Percentiles rank a stretch among this genome's conserved stretches.
Conservation (phyloP, 2,113 vertebrate genomes). For the Nicator chloris region DNA sequence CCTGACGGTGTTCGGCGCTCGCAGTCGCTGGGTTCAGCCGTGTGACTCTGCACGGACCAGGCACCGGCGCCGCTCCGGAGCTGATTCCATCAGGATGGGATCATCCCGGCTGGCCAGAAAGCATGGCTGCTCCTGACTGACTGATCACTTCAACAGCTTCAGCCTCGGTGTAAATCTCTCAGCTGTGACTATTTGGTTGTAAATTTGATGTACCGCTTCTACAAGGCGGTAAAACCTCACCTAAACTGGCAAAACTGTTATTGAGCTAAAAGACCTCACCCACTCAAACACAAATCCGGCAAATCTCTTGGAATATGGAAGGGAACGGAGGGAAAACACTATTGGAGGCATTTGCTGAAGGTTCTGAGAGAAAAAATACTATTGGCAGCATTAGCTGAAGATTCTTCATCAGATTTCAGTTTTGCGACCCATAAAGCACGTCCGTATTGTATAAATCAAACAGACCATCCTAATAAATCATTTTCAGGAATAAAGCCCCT, state of each 20-base stretch:
- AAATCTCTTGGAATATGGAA: not conserved
- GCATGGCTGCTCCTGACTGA: not conserved
- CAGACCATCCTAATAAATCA: not conserved
- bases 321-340: not conserved
- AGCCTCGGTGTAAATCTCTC: not conserved
- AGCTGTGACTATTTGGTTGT: not conserved
- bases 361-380: not conserved
- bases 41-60: not conserved
- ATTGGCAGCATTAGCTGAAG: not conserved
- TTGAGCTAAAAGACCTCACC: not conserved
- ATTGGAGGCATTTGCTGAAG: not conserved
- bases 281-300: not conserved
- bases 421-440: not conserved
- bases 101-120: not conserved
- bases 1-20: not conserved
- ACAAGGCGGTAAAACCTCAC: not conserved
- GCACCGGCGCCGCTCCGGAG: accelerated
- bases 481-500: not conserved
- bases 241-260: not conserved
- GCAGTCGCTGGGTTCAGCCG: accelerated
- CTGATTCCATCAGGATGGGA: not conserved
- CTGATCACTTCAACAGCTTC: not conserved
- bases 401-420: not conserved
- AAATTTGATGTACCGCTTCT: not conserved
- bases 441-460: not conserved